Conservation (phyloP, 2,888 invertebrate genomes). For the Pammene fasciana region DNA sequence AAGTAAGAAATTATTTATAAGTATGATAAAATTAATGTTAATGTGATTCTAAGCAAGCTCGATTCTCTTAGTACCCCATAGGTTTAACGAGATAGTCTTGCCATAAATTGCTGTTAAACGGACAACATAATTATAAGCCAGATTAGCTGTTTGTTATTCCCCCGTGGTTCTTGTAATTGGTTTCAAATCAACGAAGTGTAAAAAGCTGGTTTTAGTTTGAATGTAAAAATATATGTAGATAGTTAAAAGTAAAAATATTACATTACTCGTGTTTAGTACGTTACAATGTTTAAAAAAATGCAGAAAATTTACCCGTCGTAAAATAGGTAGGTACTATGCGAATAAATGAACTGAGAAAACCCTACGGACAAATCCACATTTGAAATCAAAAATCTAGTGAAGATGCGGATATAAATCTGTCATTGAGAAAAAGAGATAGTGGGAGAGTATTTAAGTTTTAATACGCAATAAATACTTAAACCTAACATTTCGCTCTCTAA, state of each 20-base stretch:
- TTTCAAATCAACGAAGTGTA: conserved; percentile 21
- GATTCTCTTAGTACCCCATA: conserved; percentile 1
- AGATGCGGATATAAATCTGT: too few relatives aligned
- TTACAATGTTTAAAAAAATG: too few relatives aligned
- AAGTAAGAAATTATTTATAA: neutral
- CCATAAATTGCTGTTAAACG: conserved; percentile 37
- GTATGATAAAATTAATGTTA: neutral
- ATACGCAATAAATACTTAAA: neutral
- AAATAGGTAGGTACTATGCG: too few relatives aligned
- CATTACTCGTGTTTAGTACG: too few relatives aligned
- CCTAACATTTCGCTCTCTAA: neutral
- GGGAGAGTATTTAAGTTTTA: neutral
- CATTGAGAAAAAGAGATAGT: too few relatives aligned
- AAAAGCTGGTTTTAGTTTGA: neutral
- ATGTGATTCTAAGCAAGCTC: conserved; percentile 18
- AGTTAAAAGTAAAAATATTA: too few relatives aligned
- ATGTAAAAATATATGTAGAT: neutral
- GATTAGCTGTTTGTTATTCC: conserved; percentile 35
- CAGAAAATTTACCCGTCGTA: too few relatives aligned
- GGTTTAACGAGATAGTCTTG: conserved; percentile 24
- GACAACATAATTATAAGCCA: conserved; percentile 35
- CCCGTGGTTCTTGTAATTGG: conserved; percentile 32
- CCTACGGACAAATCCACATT: too few relatives aligned
- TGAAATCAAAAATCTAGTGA: too few relatives aligned
- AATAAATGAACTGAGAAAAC: too few relatives aligned